Conservation (phyloP, 1,140 invertebrate species). For the Acromyrmex charruanus region DNA sequence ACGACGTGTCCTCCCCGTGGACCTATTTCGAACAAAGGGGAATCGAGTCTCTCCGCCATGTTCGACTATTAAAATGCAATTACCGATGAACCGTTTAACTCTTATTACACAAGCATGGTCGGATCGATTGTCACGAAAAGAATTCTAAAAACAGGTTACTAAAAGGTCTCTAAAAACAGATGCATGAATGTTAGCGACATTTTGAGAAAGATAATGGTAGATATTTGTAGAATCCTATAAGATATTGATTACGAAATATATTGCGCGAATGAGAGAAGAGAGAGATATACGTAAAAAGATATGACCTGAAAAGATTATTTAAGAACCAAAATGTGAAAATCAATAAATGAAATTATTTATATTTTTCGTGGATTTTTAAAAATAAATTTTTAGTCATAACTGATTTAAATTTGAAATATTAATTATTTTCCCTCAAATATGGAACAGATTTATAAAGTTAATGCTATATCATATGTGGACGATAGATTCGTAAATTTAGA, state of each 20-base stretch:
- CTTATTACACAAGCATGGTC: background rate
- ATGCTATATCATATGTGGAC: background rate
- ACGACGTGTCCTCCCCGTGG: slow-evolving; percentile 3
- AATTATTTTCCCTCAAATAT: background rate
- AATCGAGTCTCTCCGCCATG: background rate
- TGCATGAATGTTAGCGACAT: background rate
- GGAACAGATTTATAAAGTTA: background rate
- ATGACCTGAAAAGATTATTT: background rate
- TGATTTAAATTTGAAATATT: background rate
- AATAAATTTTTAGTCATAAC: background rate
- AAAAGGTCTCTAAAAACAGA: background rate
- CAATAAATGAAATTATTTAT: background rate
- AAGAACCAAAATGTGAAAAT: background rate
- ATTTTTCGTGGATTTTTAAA: background rate
- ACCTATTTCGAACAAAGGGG: slow-evolving; percentile 44
- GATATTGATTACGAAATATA: background rate
- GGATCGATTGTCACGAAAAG: slow-evolving; percentile 21
- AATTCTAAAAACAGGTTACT: background rate
- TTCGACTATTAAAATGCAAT: slow-evolving; percentile 42
- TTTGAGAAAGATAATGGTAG: background rate
- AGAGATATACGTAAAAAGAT: background rate
- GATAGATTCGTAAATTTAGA: background rate
- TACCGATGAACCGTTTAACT: slow-evolving; percentile 23
- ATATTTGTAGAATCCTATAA: background rate
- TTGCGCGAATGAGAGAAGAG: background rate